Evolutionary conservation across 2,113 vertebrate genomes (phyloP).

Genomic region (Galemys pyrenaicus): DNA sequence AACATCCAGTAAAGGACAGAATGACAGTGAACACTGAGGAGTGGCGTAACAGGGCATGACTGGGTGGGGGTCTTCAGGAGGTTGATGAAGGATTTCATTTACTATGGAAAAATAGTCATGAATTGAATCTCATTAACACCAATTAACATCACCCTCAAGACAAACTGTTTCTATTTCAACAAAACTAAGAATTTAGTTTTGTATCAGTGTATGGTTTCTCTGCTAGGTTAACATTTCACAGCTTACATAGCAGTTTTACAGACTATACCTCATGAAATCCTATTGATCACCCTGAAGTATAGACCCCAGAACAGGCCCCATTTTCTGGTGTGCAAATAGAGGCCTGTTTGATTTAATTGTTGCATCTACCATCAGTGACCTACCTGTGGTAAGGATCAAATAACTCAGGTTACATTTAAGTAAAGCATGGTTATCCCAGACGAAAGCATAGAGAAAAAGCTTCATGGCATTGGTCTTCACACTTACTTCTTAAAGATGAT

Average conservation of each 20-base stretch:
- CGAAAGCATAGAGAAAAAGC: not conserved
- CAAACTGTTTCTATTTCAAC: not conserved
- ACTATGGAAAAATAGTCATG: not conserved
- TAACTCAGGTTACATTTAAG: not conserved
- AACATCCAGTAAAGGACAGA: not conserved
- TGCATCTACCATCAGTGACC: not conserved
- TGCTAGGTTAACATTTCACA: not conserved
- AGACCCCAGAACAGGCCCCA: not conserved
- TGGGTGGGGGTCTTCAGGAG: not conserved
- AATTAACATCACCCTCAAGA: not conserved
- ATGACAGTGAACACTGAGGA: not conserved
- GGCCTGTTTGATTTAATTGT: not conserved
- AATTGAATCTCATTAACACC: not conserved
- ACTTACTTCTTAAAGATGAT: not conserved
- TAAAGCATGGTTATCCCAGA: not conserved
- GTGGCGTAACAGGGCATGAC: rapidly evolving
- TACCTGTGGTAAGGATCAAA: not conserved
- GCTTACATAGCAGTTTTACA: not conserved
- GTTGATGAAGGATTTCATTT: not conserved
- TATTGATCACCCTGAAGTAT: not conserved
- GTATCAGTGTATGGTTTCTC: not conserved
- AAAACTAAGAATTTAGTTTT: conserved; percentile 9
- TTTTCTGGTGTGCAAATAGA: not conserved
- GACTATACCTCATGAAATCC: not conserved
- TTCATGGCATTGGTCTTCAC: not conserved